These are phyloP conservation scores for Diarsia rubi DNA, from an alignment of 2,888 invertebrate species.

Conservation along the genomic window DNA sequence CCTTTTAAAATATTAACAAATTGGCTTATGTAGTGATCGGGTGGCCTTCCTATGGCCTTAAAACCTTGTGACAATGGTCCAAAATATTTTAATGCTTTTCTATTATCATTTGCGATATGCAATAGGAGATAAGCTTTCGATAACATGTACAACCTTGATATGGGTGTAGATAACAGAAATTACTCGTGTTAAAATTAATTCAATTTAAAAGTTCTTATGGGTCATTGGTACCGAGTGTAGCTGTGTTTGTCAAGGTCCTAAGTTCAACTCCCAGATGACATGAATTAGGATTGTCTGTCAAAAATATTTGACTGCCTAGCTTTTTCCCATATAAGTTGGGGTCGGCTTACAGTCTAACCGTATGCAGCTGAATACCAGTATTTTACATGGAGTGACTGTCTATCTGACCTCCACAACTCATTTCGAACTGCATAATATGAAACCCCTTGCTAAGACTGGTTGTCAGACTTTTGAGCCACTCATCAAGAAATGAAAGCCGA, in stretches of 20 bases:
- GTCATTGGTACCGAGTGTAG: neutral
- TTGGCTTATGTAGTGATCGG: conserved; percentile 19
- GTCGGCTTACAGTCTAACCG: neutral
- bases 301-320: too few relatives aligned
- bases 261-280: neutral
- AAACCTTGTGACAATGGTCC: conserved; percentile 23
- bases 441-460: too few relatives aligned
- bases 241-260: neutral
- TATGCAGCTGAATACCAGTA: too few relatives aligned
- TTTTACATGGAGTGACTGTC: too few relatives aligned
- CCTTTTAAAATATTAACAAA: conserved; percentile 31
- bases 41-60: conserved; percentile 29
- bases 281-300: neutral
- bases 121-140: conserved; percentile 22
- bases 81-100: conserved; percentile 7
- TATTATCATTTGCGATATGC: conserved; percentile 32
- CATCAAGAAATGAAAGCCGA: too few relatives aligned
- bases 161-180: conserved; percentile 17
- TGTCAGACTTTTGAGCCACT: too few relatives aligned
- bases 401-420: too few relatives aligned
- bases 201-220: neutral
- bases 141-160: conserved; percentile 27
- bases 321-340: too few relatives aligned
- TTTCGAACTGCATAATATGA: too few relatives aligned
- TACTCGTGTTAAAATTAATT: conserved; percentile 1